Conservation (phyloP, 2,113 vertebrate species). For the Sinocyclocheilus maitianheensis region DNA sequence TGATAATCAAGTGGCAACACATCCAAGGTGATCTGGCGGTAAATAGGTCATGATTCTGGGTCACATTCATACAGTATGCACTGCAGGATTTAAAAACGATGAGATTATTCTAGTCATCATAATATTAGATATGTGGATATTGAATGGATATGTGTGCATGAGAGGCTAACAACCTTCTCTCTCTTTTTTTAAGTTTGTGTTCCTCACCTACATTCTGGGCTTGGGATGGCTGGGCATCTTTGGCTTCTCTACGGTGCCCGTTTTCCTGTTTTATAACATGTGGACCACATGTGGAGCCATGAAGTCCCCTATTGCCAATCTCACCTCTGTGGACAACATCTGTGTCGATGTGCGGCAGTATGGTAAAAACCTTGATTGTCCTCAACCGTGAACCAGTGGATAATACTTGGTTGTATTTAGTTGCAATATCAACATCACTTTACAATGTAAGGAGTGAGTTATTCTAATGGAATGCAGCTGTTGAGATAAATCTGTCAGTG, state of each 20-base stretch:
- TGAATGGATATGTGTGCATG: neutral
- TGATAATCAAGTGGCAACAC: neutral
- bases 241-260: constrained; percentile 94
- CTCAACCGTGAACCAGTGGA: neutral
- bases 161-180: neutral
- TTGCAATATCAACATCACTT: neutral
- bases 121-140: neutral
- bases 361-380: constrained; percentile 70
- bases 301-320: constrained; percentile 85
- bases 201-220: constrained; percentile 90
- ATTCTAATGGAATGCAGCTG: neutral
- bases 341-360: constrained; percentile 98
- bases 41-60: constrained; percentile 52
- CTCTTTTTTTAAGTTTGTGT: constrained; percentile 57
- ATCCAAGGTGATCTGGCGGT: neutral
- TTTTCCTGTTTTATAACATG: constrained; percentile 98
- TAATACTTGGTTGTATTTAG: neutral
- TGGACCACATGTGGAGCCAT: constrained; percentile 93
- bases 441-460: neutral
- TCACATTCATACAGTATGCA: constrained; percentile 20
- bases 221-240: constrained; percentile 95
- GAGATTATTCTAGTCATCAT: neutral
- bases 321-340: constrained; percentile 90
- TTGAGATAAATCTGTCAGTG: neutral
- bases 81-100: constrained; percentile 7